Evolutionary conservation across 2,888 invertebrate species (phyloP).

Genomic region (Pristionchus mayeri): DNA sequence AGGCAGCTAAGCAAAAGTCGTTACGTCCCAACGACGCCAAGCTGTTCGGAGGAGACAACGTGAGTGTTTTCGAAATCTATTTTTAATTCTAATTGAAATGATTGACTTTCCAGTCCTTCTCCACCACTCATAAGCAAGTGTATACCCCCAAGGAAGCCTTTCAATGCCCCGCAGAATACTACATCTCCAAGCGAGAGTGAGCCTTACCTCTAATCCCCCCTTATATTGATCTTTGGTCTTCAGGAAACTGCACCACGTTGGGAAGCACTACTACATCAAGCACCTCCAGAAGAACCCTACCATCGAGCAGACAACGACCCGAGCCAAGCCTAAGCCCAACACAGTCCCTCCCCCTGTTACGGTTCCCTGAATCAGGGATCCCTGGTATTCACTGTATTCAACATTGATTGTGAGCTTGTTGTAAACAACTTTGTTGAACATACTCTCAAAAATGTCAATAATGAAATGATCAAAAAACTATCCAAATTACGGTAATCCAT

Average conservation of each 20-base stretch:
- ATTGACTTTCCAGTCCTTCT: constrained; percentile 1
- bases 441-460: neutral
- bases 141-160: constrained; percentile 27
- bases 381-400: neutral
- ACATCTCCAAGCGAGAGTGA: constrained; percentile 33
- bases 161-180: constrained; percentile 44
- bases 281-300: neutral
- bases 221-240: neutral
- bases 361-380: neutral
- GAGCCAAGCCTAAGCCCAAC: neutral
- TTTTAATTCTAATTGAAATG: neutral
- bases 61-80: neutral
- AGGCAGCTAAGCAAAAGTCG: neutral
- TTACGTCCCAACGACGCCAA: neutral
- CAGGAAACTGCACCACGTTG: constrained; percentile 44
- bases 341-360: neutral
- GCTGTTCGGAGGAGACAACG: constrained; percentile 4
- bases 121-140: constrained; percentile 24
- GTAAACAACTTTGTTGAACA: neutral
- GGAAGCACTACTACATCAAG: constrained; percentile 33
- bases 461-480: neutral
- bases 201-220: neutral
- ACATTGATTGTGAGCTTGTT: neutral
- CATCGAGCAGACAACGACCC: neutral
- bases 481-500: neutral